These are phyloP conservation scores for Platysternon megacephalum DNA, from an alignment of 2,113 vertebrate species.

Conservation along the genomic window DNA sequence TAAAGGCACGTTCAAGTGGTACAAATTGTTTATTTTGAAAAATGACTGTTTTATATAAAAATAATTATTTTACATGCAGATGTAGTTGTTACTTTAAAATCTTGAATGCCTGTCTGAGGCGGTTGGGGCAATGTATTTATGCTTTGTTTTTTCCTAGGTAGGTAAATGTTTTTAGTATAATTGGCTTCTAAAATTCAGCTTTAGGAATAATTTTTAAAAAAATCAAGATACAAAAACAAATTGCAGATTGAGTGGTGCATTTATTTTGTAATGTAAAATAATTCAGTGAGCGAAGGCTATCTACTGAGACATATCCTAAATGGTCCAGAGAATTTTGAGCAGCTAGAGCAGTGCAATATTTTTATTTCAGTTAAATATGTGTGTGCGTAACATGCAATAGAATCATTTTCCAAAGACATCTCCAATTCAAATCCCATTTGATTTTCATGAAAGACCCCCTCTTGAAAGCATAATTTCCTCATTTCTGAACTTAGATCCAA, in stretches of 20 bases:
- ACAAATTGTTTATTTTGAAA: conserved; percentile 14
- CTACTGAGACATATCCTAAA: conserved; percentile 50
- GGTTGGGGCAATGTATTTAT: neutral
- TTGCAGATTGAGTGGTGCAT: neutral
- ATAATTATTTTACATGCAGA: neutral
- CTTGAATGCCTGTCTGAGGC: neutral
- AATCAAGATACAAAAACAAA: conserved; percentile 22
- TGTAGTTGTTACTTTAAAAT: conserved; percentile 15
- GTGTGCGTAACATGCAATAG: conserved; percentile 41
- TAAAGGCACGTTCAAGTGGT: conserved; percentile 21
- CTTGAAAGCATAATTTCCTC: conserved; percentile 56
- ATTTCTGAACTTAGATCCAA: conserved; percentile 51
- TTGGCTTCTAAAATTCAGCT: neutral
- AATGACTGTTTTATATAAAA: neutral
- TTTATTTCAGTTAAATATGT: conserved; percentile 32
- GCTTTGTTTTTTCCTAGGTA: neutral
- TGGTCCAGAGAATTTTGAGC: conserved; percentile 67
- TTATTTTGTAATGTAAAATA: conserved; percentile 1
- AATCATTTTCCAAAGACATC: conserved; percentile 62
- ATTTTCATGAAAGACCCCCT: conserved; percentile 42
- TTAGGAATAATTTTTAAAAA: neutral
- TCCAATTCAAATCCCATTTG: conserved; percentile 50
- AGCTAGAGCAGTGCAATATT: conserved; percentile 56
- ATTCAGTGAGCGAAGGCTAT: conserved; percentile 38
- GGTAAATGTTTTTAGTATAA: neutral